Conservation (phyloP, 2,888 invertebrate genomes). For the Drosophila histrio region DNA sequence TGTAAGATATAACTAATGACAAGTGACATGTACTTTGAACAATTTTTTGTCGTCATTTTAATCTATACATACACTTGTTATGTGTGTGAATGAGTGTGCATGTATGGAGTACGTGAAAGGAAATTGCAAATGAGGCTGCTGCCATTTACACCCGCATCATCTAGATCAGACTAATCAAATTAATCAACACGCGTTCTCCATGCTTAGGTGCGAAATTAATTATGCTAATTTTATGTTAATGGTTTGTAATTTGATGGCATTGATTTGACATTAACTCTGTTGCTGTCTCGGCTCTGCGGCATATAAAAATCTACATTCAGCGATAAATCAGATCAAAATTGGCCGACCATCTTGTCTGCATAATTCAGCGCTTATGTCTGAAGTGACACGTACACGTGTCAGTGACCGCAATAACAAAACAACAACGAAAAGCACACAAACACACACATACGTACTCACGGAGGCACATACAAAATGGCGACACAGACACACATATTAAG, state of each 20-base stretch:
- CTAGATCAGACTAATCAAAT: slow-evolving; percentile 36
- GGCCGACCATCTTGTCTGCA: slow-evolving; percentile 57
- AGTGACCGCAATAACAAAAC: slow-evolving; percentile 60
- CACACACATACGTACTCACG: slow-evolving; percentile 9
- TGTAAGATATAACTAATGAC: not conserved
- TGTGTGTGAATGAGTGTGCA: not conserved
- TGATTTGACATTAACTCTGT: slow-evolving; percentile 71
- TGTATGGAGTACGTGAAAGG: not conserved
- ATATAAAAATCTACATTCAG: slow-evolving; percentile 44
- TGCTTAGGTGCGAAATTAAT: slow-evolving; percentile 61
- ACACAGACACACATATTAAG: slow-evolving; percentile 10
- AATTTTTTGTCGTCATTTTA: slow-evolving; percentile 8
- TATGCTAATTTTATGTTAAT: slow-evolving; percentile 71
- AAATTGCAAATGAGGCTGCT: slow-evolving; percentile 29
- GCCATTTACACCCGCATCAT: slow-evolving; percentile 11
- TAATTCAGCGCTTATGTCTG: slow-evolving; percentile 63
- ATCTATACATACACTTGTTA: not conserved
- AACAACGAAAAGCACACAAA: slow-evolving; percentile 34
- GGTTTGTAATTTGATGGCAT: slow-evolving; percentile 67
- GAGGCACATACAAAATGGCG: slow-evolving; percentile 32
- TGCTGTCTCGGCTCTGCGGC: slow-evolving; percentile 3
- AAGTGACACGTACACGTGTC: slow-evolving; percentile 67
- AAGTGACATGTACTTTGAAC: not conserved
- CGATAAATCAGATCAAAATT: slow-evolving; percentile 69
- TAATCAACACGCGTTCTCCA: slow-evolving; percentile 30